Evolutionary conservation across 2,113 vertebrate species (phyloP), one percentile per base, ranked within the genome.

Genomic region (Eupsittula cactorum): DNA sequence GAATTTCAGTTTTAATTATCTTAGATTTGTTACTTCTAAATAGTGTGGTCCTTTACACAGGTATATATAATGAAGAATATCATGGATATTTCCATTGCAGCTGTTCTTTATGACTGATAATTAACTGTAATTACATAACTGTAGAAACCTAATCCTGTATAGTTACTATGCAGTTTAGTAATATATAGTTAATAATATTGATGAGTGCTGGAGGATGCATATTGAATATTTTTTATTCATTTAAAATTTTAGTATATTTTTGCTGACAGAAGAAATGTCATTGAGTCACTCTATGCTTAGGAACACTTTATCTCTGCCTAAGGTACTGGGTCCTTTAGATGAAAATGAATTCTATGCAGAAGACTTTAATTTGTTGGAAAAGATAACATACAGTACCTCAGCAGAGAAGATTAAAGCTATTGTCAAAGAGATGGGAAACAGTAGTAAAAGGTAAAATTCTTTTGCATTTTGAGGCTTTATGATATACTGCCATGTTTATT

Each of bases 311-410:
- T 67, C 5, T 67, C 80, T 47, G 18, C 59, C 79, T 95, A 96
- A 99, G 99, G 93, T 99, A 84, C 94, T 99, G 53, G 98, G 98
- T 52, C 98, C 98, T 42, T 97, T 99, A 96, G 86, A 94, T 82
- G 98, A 98, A 92, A 97, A 98, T 79, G 98, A 98, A 84, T 98
- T 99, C 80, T 97, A 94, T 90, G 59, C 91, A 69, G 99, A 99
- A 96, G 99, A 99, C 97, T 99, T 99, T 92, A 97, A 97, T 81
- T 98, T 99, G 92, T 96, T 99, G 96, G 99, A 99, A 97, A 99
- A 98, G 96, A 98, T 99, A 94, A 98, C 98, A 16, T 98, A 98
- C 53, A 98, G 97, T 88, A 96, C 98, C 63, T 99, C 98, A 67
- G 98, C 98, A 42, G 98, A 98, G 88, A 98, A 99, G 97, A 98